Base-by-base conservation (phyloP, 2,888 invertebrate species). In the Azorinus chamasolen region DNA sequence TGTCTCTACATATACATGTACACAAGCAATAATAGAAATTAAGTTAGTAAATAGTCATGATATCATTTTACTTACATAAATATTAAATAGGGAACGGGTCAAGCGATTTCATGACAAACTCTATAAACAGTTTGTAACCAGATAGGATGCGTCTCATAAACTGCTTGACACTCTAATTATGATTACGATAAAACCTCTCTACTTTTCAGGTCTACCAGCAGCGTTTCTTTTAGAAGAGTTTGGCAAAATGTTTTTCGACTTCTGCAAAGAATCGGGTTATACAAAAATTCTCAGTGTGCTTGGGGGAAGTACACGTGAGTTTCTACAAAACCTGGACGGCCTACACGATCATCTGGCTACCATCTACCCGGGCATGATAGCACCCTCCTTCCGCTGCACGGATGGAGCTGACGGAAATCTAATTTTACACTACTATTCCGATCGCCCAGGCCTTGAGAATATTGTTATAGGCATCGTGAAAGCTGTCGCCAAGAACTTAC, bases 401-500 rank as follows among this genome's bases (percentile, higher is more conserved):
- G 84, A 87, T 48, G 32, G 32, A 10, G 85, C 87, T 50, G 88
- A 88, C 53, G 88, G 87, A 1, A 86, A 86, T 12, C 84, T 87
- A 2, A 84, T 98, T 43, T 95, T 99, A 18, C 99, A 99, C 92
- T 99, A 99, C 94, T 99, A 99, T 93, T 99, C 99, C 0, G 98
- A 98, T 89, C 95, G 99, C 80, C 97, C 97, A 3, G 98, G 99
- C 1, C 94, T 99, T 82, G 98, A 99, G 93, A 97, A 97, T 88
- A 99, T 99, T 90, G 99, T 99, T 68, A 98, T 98, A 91, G 99
- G 99, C 50, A 98, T 99, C 85, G 98, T 99, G 1, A 98, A 98
- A 97, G 97, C 98, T 8, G 99, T 99, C 25, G 98, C 99, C 55
- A 97, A 97, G 87, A 97, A 97, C 92, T 95, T 99, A 18, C 86